A percentile compares a stretch with the other conserved stretches of the same genome.
Conservation (phyloP, 2,888 invertebrate species). For the Trisateles emortualis region DNA sequence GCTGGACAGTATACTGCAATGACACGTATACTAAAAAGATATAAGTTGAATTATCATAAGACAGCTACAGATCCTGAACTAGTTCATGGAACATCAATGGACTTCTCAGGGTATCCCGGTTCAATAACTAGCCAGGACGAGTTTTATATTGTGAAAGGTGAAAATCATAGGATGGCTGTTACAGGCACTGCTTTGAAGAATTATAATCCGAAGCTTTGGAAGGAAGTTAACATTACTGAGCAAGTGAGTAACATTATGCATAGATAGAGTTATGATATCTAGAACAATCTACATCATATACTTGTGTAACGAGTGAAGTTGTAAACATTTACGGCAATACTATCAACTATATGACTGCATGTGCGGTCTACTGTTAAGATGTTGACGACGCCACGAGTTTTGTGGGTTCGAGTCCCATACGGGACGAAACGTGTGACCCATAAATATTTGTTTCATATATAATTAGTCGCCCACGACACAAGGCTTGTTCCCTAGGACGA, state of each 20-base stretch:
- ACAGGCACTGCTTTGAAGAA: conserved; percentile 93
- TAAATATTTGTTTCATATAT: no score
- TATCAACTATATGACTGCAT: no score
- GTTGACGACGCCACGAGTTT: no score
- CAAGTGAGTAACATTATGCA: conserved; percentile 72
- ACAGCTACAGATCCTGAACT: conserved; percentile 80
- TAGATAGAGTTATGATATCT: not conserved
- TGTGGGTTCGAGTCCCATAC: no score
- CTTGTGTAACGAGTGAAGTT: no score
- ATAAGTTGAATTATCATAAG: conserved; percentile 92
- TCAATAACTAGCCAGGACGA: conserved; percentile 94
- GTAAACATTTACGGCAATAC: no score
- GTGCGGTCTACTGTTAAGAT: no score
- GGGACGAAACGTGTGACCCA: no score
- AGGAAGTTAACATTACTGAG: conserved; percentile 88
- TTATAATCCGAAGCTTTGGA: conserved; percentile 90
- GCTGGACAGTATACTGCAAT: conserved; percentile 91
- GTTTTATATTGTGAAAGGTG: conserved; percentile 90
- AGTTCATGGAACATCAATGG: conserved; percentile 89
- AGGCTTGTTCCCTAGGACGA: no score
- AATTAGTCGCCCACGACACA: no score
- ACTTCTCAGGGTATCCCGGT: conserved; percentile 95
- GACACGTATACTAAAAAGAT: conserved; percentile 94
- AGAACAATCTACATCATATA: no score
- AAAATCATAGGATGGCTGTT: conserved; percentile 87